Evolutionary conservation across 2,888 invertebrate genomes (phyloP).

Genomic region (Polietes domitor): DNA sequence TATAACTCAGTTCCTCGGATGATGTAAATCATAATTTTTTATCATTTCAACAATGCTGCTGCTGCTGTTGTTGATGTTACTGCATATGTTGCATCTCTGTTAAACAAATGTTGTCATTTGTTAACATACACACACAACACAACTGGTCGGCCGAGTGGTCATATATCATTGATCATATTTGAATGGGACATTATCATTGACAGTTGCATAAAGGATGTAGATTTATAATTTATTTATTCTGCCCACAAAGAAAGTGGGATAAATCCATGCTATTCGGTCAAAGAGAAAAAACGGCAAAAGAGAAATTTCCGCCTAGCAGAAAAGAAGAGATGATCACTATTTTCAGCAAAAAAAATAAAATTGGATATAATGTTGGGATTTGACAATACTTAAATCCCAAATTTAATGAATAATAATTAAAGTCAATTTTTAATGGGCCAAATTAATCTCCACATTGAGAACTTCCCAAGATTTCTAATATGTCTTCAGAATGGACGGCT

Average conservation of each 20-base stretch:
- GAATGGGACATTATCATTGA: background rate
- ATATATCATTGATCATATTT: background rate
- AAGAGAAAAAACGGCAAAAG: background rate
- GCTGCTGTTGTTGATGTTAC: constrained; percentile 1
- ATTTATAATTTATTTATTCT: background rate
- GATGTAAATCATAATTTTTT: constrained; percentile 55
- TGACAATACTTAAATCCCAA: no score
- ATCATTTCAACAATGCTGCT: constrained; percentile 9
- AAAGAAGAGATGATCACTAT: no score
- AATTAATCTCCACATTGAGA: no score
- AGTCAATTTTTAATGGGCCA: no score
- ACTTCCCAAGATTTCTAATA: no score
- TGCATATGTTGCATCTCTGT: constrained; percentile 23
- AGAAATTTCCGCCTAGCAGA: no score
- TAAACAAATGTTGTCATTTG: constrained; percentile 54
- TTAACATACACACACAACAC: constrained; percentile 2
- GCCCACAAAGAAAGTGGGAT: no score
- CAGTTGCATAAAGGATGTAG: background rate
- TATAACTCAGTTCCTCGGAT: constrained; percentile 46
- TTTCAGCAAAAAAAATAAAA: no score
- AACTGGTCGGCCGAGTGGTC: background rate
- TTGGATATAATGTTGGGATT: no score
- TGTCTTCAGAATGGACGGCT: no score
- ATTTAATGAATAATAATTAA: no score
- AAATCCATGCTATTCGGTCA: background rate